Percentiles rank a stretch among this genome's conserved stretches.
These are phyloP conservation scores for Cryptotis parvus DNA, from an alignment of 2,113 vertebrate species.

Conservation along the genomic window DNA sequence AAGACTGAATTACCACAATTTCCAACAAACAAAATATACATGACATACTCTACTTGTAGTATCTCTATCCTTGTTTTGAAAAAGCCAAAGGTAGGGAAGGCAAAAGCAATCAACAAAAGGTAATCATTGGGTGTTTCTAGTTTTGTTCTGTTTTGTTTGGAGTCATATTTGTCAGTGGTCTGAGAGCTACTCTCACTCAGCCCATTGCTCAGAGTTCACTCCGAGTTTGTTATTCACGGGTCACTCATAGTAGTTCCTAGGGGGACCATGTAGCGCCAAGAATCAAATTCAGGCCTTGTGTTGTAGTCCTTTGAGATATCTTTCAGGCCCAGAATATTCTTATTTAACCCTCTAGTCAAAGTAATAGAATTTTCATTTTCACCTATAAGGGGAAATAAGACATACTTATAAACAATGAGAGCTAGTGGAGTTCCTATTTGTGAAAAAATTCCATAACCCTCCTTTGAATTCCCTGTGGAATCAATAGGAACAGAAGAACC, in stretches of 20 bases:
- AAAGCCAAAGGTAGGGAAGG: not conserved
- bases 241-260: too few relatives aligned
- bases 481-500: not conserved
- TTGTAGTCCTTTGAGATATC: not conserved
- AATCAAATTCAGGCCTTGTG: not conserved
- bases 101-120: not conserved
- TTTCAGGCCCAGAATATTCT: not conserved
- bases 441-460: not conserved
- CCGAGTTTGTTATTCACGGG: too few relatives aligned
- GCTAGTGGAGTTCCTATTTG: not conserved
- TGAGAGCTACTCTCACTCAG: too few relatives aligned
- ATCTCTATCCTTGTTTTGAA: not conserved
- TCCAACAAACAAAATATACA: not conserved
- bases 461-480: not conserved
- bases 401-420: constrained; percentile 21
- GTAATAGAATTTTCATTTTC: constrained; percentile 33
- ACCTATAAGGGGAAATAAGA: too few relatives aligned
- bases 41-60: too few relatives aligned
- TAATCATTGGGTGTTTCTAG: too few relatives aligned
- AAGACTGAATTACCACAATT: not conserved
- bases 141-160: too few relatives aligned
- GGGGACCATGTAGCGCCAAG: too few relatives aligned
- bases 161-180: too few relatives aligned
- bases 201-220: too few relatives aligned
- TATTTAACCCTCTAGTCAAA: not conserved